phyloP scores from a whole-genome alignment of 2,113 vertebrate genomes.

The Motacilla tschutschensis region DNA sequence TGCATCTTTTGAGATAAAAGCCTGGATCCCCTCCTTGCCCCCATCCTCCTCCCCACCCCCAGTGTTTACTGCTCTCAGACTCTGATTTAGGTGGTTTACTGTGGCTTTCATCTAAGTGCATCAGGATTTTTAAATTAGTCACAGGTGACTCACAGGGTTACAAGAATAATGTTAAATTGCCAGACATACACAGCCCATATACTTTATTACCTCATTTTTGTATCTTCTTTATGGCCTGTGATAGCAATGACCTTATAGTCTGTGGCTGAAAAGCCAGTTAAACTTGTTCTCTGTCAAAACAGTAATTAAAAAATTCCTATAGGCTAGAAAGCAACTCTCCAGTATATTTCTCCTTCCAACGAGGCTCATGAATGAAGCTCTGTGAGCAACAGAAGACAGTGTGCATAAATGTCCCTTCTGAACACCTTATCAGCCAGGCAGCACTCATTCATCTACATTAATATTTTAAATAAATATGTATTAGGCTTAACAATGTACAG shows the following conservation, averaged over 20 bases:
- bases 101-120: constrained; percentile 56
- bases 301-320: constrained; percentile 62
- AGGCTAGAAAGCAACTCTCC: constrained; percentile 29
- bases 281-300: constrained; percentile 66
- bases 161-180: constrained; percentile 63
- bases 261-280: constrained; percentile 45
- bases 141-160: constrained; percentile 67
- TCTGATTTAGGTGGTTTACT: constrained; percentile 52
- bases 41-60: not conserved
- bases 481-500: not conserved
- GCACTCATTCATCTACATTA: not conserved
- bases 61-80: constrained; percentile 40
- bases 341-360: constrained; percentile 6
- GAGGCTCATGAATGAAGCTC: not conserved
- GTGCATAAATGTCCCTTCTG: not conserved
- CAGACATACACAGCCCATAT: constrained; percentile 58
- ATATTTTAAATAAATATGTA: constrained; percentile 51
- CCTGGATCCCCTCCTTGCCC: not conserved
- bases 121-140: constrained; percentile 69
- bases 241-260: constrained; percentile 65
- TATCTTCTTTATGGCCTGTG: constrained; percentile 63
- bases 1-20: constrained; percentile 42
- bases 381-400: not conserved
- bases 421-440: not conserved
- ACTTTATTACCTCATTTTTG: constrained; percentile 67